A percentile compares a stretch with the other conserved stretches of the same genome.
phyloP scores from a whole-genome alignment of 2,797 vertebrate species.

The Brachyalestes nurse region DNA sequence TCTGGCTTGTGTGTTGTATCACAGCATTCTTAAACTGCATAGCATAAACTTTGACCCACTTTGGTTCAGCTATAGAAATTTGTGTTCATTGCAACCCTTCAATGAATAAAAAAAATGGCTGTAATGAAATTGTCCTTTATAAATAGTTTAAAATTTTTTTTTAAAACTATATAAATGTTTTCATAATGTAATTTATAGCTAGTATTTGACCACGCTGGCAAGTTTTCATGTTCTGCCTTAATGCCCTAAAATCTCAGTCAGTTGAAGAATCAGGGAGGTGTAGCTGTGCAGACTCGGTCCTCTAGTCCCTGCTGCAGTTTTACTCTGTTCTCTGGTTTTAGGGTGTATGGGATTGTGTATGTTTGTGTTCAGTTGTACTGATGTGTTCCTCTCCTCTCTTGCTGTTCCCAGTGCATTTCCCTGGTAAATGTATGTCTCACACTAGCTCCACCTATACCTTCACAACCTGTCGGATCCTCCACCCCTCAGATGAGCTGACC shows the following conservation, averaged over 20 bases:
- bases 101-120: too few species aligned
- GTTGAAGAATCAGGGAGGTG: not conserved
- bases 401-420: constrained; percentile 85
- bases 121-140: too few species aligned
- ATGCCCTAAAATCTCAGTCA: not conserved
- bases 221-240: not conserved
- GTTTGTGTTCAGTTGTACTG: constrained; percentile 12
- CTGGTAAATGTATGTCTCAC: constrained; percentile 96
- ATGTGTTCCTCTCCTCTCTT: constrained; percentile 38
- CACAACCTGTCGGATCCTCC: constrained; percentile 97
- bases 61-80: too few species aligned
- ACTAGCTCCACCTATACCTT: constrained; percentile 98
- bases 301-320: constrained; percentile 53
- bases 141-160: too few species aligned
- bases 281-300: not conserved
- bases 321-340: constrained; percentile 23
- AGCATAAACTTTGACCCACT: too few species aligned
- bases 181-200: too few species aligned
- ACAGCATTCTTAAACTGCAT: too few species aligned
- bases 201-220: too few species aligned
- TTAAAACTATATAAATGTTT: too few species aligned
- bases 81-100: too few species aligned
- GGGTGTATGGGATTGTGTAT: constrained; percentile 3
- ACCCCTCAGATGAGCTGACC: constrained; percentile 95
- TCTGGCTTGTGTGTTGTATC: too few species aligned